Conservation (phyloP, 2,888 invertebrate species). For the Gari tellinella region DNA sequence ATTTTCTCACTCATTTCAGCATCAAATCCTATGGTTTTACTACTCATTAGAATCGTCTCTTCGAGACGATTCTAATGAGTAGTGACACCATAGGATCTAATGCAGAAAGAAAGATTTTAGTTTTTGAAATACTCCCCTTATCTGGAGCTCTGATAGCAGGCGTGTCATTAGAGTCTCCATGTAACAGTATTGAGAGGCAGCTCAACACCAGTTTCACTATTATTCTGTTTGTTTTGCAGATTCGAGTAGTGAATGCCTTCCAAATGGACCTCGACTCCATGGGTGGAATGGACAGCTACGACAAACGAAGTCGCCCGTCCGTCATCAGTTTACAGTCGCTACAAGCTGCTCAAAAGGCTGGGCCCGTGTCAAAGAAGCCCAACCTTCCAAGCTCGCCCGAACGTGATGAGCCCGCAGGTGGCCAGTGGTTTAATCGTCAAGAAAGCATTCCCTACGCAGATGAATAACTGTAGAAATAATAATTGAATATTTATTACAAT, state of each 20-base stretch:
- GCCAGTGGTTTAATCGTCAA: conserved; percentile 74
- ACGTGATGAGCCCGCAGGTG: conserved; percentile 71
- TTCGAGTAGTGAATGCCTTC: conserved; percentile 99
- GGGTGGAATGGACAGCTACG: conserved; percentile 86
- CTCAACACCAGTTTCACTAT: too few species aligned
- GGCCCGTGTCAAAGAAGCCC: conserved; percentile 76
- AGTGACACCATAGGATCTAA: too few species aligned
- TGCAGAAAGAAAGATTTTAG: too few species aligned
- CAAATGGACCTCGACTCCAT: conserved; percentile 85
- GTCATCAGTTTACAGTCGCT: conserved; percentile 82
- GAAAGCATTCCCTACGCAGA: conserved; percentile 82
- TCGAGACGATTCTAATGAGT: too few species aligned
- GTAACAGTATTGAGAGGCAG: too few species aligned
- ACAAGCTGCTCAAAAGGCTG: conserved; percentile 71
- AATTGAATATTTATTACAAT: too few species aligned
- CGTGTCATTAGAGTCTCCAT: too few species aligned
- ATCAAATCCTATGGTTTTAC: too few species aligned
- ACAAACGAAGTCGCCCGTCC: conserved; percentile 83
- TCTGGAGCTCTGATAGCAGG: too few species aligned
- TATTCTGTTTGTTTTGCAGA: conserved; percentile 88
- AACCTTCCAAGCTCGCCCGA: conserved; percentile 80
- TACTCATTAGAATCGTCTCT: too few species aligned
- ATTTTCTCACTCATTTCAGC: too few species aligned
- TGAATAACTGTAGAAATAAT: conserved; percentile 58
- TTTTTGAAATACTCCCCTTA: too few species aligned